Evolutionary conservation across 2,888 invertebrate genomes (phyloP).

Genomic region (Stictocephala bisonia): DNA sequence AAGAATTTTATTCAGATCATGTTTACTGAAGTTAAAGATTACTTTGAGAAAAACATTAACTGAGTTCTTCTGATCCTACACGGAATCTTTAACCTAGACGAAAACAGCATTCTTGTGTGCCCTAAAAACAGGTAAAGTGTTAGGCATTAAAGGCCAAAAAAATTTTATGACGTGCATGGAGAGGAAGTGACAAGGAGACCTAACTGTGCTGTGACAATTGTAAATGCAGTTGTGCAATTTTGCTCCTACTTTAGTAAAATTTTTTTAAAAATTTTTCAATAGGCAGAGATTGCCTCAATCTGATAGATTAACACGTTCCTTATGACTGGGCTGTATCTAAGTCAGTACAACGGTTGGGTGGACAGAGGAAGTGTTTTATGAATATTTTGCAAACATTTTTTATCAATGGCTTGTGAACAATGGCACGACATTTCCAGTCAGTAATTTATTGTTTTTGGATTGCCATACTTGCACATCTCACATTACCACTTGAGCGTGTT

Average conservation of each 20-base stretch:
- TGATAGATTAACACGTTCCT: no score
- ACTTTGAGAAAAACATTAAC: neutral
- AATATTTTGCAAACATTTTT: no score
- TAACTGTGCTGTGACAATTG: constrained; percentile 58
- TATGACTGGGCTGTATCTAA: no score
- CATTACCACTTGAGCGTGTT: no score
- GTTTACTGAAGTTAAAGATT: constrained; percentile 58
- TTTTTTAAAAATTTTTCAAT: no score
- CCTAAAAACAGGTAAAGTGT: constrained; percentile 62
- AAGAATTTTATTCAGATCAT: constrained; percentile 59
- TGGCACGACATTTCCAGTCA: no score
- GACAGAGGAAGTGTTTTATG: no score
- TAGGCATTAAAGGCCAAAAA: constrained; percentile 58
- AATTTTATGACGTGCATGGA: constrained; percentile 55
- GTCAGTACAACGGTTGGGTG: no score
- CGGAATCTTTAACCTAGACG: constrained; percentile 44
- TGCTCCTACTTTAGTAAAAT: constrained; percentile 51
- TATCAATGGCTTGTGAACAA: no score
- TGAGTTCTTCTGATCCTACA: neutral
- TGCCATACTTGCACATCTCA: no score
- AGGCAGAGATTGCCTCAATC: no score
- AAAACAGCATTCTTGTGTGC: constrained; percentile 60
- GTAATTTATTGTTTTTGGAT: no score
- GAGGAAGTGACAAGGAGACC: constrained; percentile 61
- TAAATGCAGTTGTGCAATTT: constrained; percentile 58